phyloP scores from a whole-genome alignment of 2,113 vertebrate species.

The Cyanoderma ruficeps region DNA sequence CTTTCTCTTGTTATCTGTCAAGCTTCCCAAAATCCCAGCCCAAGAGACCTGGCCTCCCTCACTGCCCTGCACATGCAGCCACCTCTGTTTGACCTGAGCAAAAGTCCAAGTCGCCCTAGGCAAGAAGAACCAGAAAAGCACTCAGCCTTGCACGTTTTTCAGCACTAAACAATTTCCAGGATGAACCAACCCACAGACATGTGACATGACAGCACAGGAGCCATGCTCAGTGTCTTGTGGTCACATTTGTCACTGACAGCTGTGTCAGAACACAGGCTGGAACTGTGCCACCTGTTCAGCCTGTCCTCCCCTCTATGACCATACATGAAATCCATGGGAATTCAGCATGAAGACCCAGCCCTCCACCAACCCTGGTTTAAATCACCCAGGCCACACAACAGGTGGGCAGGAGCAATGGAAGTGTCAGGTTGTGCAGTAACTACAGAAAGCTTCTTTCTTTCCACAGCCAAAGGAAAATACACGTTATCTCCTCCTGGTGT shows the following conservation, averaged over 20 bases:
- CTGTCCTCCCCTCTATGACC: neutral
- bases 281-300: neutral
- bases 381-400: neutral
- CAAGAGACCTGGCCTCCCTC: neutral
- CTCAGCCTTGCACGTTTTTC: neutral
- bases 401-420: neutral
- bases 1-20: neutral
- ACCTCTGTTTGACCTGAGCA: neutral
- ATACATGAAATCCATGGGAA: neutral
- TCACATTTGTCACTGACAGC: neutral
- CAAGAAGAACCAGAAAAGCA: neutral
- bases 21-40: neutral
- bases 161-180: neutral
- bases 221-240: neutral
- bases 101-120: neutral
- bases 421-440: neutral
- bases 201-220: rapidly evolving
- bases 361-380: neutral
- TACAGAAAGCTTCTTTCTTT: neutral
- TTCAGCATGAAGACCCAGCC: neutral
- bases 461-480: neutral
- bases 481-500: neutral
- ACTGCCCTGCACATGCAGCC: neutral
- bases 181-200: neutral
- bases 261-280: neutral